A percentile compares a stretch with the other conserved stretches of the same genome.
Conservation (phyloP, 1,140 invertebrate species). For the Apis dorsata region DNA sequence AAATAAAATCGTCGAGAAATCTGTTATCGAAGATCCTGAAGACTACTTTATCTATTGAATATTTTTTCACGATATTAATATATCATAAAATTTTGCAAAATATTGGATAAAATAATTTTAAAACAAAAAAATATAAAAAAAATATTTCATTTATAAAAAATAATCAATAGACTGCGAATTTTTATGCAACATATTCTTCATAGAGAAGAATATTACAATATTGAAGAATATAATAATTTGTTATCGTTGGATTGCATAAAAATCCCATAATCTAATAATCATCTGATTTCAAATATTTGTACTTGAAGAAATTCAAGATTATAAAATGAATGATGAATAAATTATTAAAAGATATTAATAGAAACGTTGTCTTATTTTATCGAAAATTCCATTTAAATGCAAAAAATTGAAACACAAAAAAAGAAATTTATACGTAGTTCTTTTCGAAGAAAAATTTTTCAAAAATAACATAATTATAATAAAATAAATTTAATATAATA, state of each 20-base stretch:
- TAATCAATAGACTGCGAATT: too few relatives aligned
- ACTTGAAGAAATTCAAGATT: neutral
- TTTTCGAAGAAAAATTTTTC: too few relatives aligned
- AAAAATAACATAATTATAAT: too few relatives aligned
- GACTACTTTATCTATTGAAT: neutral
- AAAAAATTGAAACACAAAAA: too few relatives aligned
- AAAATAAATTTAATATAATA: too few relatives aligned
- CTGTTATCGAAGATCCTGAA: neutral
- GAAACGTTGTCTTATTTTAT: neutral
- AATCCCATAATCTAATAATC: too few relatives aligned
- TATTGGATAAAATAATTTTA: neutral
- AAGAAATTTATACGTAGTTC: too few relatives aligned
- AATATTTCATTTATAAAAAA: neutral
- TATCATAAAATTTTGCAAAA: neutral
- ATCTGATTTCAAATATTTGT: neutral
- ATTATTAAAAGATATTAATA: neutral
- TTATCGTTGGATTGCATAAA: too few relatives aligned
- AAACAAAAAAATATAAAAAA: neutral
- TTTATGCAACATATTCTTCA: too few relatives aligned
- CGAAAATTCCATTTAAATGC: neutral
- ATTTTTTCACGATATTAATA: neutral
- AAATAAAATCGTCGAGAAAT: slow-evolving; percentile 13
- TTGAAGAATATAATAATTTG: too few relatives aligned
- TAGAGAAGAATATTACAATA: too few relatives aligned
- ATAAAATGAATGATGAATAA: neutral